Base-by-base conservation (phyloP, 2,888 invertebrate genomes). In the Scaptomyza parva region DNA sequence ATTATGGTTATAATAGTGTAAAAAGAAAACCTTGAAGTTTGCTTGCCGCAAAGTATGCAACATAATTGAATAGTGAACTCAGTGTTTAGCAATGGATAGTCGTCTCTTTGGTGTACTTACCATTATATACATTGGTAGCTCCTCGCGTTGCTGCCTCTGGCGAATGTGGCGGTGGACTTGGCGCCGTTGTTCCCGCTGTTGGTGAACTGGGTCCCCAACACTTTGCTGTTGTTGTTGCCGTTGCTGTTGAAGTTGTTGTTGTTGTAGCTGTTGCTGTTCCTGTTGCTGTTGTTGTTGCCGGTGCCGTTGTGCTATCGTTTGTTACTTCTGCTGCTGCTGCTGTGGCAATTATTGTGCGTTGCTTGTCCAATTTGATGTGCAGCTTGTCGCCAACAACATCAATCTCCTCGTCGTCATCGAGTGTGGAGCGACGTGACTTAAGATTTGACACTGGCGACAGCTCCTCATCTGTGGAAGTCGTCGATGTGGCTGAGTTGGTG, bases 301-400 rank as follows among this genome's bases (percentile, higher is more conserved):
- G 50, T 45, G 62, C 30, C 20, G 47, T 30, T 18, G 37, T 67
- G 57, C 28, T 50, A n/a, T 43, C 45, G 22, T 2, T 5, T 48
- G 70, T n/a, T 43, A 65, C 54, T 53, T 65, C 43, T 45, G 28
- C 26, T 44, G 44, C 24, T 80, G 84, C 51, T 20, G 22, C 11
- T 81, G 43, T 85, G 74, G 65, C 30, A 54, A 53, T 50, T 50
- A 71, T 75, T 83, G 86, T 78, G 79, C 86, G 80, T 80, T 81
- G 85, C 54, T 24, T 80, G 43, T 80, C 78, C 68, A 70, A 63
- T 39, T 81, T 76, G 95, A 95, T 70, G 95, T 76, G 63, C 14
- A 81, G 67, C 70, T 85, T 92, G 79, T 96, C 96, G 77, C 96
- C 96, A 84, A 96, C 96, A 90, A 96, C 96, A 94, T 96, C 96